Evolutionary conservation across 2,797 vertebrate species (phyloP).

Genomic region (Pampus argenteus): DNA sequence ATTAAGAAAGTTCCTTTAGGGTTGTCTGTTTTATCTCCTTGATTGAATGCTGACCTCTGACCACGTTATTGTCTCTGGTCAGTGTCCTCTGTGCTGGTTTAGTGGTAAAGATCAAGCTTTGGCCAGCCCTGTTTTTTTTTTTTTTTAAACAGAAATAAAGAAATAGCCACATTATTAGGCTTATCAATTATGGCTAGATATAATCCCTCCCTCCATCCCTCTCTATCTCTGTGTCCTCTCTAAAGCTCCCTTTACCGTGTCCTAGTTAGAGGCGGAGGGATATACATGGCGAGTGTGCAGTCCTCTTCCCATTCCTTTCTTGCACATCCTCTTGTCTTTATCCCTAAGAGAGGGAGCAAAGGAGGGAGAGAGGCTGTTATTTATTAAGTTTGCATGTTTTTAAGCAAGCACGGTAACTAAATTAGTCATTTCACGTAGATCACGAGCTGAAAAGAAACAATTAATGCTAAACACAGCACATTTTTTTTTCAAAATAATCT

Average conservation of each 20-base stretch:
- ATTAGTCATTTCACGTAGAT: background rate
- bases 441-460: too few species aligned
- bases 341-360: slow-evolving; percentile 26
- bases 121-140: slow-evolving; percentile 1
- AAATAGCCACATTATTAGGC: slow-evolving; percentile 38
- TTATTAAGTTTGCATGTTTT: slow-evolving; percentile 29
- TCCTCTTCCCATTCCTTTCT: slow-evolving; percentile 16
- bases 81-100: slow-evolving; percentile 46
- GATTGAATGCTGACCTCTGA: slow-evolving; percentile 75
- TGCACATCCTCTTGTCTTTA: slow-evolving; percentile 44
- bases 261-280: slow-evolving; percentile 48
- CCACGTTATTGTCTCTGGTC: slow-evolving; percentile 59
- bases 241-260: slow-evolving; percentile 34
- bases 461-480: background rate
- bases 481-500: background rate
- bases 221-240: slow-evolving; percentile 35
- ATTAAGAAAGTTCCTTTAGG: slow-evolving; percentile 21
- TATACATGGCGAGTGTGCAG: background rate
- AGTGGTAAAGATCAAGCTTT: slow-evolving; percentile 35
- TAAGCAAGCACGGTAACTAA: slow-evolving; percentile 6
- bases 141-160: slow-evolving; percentile 34
- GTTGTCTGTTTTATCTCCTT: slow-evolving; percentile 68
- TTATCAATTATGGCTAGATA: slow-evolving; percentile 43
- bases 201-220: slow-evolving; percentile 25
- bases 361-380: background rate